Conservation (phyloP, 2,797 vertebrate genomes). For the Sphaeramia orbicularis region DNA sequence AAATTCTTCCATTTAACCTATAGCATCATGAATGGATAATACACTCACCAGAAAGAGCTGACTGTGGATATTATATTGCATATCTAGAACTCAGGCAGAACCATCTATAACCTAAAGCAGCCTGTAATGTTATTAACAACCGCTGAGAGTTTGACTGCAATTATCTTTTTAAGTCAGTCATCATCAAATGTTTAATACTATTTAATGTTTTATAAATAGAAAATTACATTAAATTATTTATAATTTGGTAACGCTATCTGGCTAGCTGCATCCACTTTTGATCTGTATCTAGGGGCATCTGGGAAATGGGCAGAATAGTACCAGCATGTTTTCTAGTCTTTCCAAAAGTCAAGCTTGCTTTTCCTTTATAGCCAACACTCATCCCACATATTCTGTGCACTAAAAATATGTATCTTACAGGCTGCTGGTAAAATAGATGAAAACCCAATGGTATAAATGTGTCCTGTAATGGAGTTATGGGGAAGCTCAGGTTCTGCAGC, state of each 20-base stretch:
- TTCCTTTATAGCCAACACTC: conserved; percentile 18
- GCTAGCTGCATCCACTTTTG: conserved; percentile 34
- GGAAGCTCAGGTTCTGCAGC: no score
- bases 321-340: conserved; percentile 37
- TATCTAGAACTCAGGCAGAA: conserved; percentile 2
- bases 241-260: conserved; percentile 33
- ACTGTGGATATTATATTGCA: conserved; percentile 7
- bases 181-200: conserved; percentile 49
- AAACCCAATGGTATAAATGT: conserved; percentile 16
- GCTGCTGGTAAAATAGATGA: conserved; percentile 41
- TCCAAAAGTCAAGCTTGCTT: conserved; percentile 66
- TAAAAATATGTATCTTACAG: conserved; percentile 22
- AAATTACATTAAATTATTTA: conserved; percentile 38
- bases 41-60: conserved; percentile 7
- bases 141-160: conserved; percentile 6
- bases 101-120: background rate
- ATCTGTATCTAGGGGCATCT: conserved; percentile 48
- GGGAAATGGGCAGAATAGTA: conserved; percentile 37
- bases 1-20: background rate
- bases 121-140: conserved; percentile 12
- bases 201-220: conserved; percentile 44
- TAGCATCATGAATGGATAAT: background rate
- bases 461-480: background rate
- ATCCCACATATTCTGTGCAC: conserved; percentile 11
- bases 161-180: conserved; percentile 23